Evolutionary conservation across 2,888 invertebrate genomes (phyloP).

Genomic region (Xiphydria camelus): DNA sequence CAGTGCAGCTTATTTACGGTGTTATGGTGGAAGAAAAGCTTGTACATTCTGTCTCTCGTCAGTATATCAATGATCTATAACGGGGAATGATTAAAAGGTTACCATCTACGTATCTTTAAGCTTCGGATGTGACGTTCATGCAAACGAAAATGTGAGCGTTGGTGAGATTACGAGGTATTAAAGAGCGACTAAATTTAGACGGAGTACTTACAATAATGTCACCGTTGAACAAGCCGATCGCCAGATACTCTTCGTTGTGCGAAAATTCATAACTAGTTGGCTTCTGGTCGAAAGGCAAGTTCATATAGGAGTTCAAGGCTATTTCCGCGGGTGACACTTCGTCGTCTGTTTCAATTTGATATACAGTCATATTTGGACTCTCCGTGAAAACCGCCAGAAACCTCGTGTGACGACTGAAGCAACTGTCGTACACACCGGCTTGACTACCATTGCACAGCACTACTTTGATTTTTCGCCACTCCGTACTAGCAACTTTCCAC

Average conservation of each 20-base stretch:
- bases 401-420: slow-evolving; percentile 33
- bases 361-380: slow-evolving; percentile 29
- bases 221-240: slow-evolving; percentile 67
- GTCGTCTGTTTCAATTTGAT: slow-evolving; percentile 26
- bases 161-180: too few relatives aligned
- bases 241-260: slow-evolving; percentile 64
- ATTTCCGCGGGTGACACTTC: slow-evolving; percentile 8
- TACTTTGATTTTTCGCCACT: slow-evolving; percentile 20
- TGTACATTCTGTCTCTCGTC: slow-evolving; percentile 24
- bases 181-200: too few relatives aligned
- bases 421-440: slow-evolving; percentile 25
- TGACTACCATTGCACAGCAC: neutral
- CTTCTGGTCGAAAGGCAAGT: slow-evolving; percentile 19
- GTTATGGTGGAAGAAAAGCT: slow-evolving; percentile 39
- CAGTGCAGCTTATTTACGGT: slow-evolving; percentile 45
- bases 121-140: neutral
- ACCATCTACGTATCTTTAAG: neutral
- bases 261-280: slow-evolving; percentile 56
- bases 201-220: slow-evolving; percentile 66
- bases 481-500: slow-evolving; percentile 32
- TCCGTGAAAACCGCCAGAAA: slow-evolving; percentile 37
- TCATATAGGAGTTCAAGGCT: slow-evolving; percentile 13
- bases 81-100: too few relatives aligned
- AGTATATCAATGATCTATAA: slow-evolving; percentile 42
- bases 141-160: neutral